Base-by-base conservation (phyloP, 2,797 vertebrate genomes). In the Gallinago nigripennis region DNA sequence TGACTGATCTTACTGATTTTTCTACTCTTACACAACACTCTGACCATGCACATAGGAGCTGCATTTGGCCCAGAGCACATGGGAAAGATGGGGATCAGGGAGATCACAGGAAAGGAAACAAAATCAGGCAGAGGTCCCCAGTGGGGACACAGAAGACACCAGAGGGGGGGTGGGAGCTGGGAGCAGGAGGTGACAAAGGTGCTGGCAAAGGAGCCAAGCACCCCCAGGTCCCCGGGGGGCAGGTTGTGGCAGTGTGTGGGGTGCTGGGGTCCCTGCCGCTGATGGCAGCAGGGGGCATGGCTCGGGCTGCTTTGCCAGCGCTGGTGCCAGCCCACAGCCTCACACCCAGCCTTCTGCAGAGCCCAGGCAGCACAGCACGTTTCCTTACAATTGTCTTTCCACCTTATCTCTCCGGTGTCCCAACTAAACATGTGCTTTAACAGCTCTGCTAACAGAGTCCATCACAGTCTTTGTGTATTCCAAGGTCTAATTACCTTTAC, bases 21-120 rank as follows among this genome's bases (percentile, higher is more conserved):
- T 24, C 60, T 70, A 5, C 65, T 31, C 18, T 58, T 10, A 48
- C 53, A 31, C 33, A 12, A 1, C 2, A 6, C 27, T 48, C 41
- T 69, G 30, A 23, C 17, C 0, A 0, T 9, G 28, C 4, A 4
- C 3, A 3, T 7, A 17, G 39, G 33, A n/a, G 33, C 53, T 61
- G 33, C 16, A 6, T n/a, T 61, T 41, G 46, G 53, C 20, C 33
- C 48, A 50, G 33, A 69, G 41, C 25, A 15, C 1, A 2, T 2
- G 28, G 58, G 16, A 41, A 28, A 45, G 7, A 12, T 0, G 1
- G 6, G 28, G 17, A 17, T 33, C 63, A 51, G 54, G 27, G 50
- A 58, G 25, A 39, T 4, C 48, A 35, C 16, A 19, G 33, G 31
- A 84, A 66, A 41, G 41, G 58, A 53, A 51, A n/a, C 18, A 39